Evolutionary conservation across 2,888 invertebrate genomes (phyloP).

Genomic region (Anthrax anthrax): DNA sequence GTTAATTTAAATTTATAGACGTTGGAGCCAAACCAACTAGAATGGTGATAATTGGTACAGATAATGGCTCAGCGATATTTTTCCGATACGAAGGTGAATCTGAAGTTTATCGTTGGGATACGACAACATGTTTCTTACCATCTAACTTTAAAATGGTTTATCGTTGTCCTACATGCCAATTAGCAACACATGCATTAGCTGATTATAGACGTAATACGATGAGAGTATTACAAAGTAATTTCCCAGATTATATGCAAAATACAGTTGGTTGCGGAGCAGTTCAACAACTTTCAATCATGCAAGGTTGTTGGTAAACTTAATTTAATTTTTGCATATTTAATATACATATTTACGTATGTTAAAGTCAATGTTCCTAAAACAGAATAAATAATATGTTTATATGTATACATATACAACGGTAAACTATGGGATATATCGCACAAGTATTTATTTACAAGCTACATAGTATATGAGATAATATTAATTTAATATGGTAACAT

Average conservation of each 20-base stretch:
- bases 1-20: no score
- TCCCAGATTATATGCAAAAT: conserved; percentile 46
- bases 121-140: conserved; percentile 32
- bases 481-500: no score
- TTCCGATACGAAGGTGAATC: conserved; percentile 44
- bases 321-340: no score
- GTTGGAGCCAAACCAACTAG: conserved; percentile 43
- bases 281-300: conserved; percentile 36
- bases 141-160: conserved; percentile 40
- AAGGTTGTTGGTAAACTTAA: conserved; percentile 12
- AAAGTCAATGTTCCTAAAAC: no score
- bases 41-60: conserved; percentile 47
- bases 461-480: no score
- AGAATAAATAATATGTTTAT: no score
- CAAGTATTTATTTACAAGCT: no score
- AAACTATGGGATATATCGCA: no score
- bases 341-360: no score
- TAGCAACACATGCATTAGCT: conserved; percentile 45
- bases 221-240: conserved; percentile 47
- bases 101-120: conserved; percentile 46
- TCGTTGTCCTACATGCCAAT: conserved; percentile 36
- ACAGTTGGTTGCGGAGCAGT: conserved; percentile 47
- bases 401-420: no score
- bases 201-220: conserved; percentile 42
- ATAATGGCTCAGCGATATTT: conserved; percentile 43